Base-by-base conservation (phyloP, 2,888 invertebrate genomes). In the Agrotis segetum region DNA sequence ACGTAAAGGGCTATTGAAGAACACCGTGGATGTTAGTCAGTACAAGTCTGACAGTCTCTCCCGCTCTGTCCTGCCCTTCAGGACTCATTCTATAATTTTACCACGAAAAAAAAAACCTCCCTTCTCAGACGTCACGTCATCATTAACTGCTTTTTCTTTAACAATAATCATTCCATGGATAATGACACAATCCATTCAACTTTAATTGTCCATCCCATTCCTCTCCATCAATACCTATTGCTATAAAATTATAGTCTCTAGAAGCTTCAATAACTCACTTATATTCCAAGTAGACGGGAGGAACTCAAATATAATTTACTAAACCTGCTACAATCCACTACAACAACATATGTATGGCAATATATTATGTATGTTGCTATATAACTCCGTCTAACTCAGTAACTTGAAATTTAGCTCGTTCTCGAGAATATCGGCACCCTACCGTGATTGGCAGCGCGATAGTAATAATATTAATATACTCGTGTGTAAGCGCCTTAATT, bases 331-430 rank as follows among this genome's bases (percentile, higher is more conserved):
- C 64, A 69, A 59, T 72, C 64, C 52, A 71, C 61, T 72, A 79
- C 49, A 61, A 63, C 50, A 58, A 24, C 47, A 70, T 56, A 46
- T 63, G 52, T 55, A 62, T 68, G 2, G 7, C 47, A 46, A 11
- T 56, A 58, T 55, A 58, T 64, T 46, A 58, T 66, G 14, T 58
- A 17, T 49, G 50, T 44, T 68, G 46, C 73, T 55, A 71, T 60
- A 71, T 72, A 85, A 85, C 82, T 84, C 46, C 60, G 52, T 67
- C 73, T 74, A 85, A 81, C 82, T 81, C 68, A 9, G 70, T 71
- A 85, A 84, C 76, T 87, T 79, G 71, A 84, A 85, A 85, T 86
- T 82, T 85, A 75, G 83, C 82, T 71, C 63, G 81, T 84, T 83
- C 74, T 76, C 71, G 74, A 68, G 59, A 58, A 74, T 81, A 83